A percentile compares a stretch with the other conserved stretches of the same genome.
phyloP scores from a whole-genome alignment of 2,888 invertebrate species.

The Spilarctia lutea region DNA sequence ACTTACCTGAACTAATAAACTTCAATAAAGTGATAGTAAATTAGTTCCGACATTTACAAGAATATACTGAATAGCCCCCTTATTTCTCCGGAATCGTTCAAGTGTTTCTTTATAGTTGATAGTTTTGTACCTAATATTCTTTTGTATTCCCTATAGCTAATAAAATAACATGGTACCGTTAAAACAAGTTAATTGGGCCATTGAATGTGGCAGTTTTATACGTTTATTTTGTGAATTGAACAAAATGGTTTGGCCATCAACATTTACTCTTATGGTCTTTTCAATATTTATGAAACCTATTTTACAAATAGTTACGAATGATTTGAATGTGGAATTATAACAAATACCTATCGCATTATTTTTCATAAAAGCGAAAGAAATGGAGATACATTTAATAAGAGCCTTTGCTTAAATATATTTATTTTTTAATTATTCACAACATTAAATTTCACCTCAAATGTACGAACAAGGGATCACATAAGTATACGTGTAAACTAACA shows the following conservation, averaged over 20 bases:
- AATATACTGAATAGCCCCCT: slow-evolving; percentile 31
- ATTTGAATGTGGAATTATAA: no score
- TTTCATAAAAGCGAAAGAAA: no score
- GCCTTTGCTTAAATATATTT: no score
- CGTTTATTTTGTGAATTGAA: background rate
- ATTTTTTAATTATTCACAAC: no score
- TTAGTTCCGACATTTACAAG: background rate
- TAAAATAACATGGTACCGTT: slow-evolving; percentile 30
- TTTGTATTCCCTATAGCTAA: slow-evolving; percentile 29
- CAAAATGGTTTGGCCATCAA: background rate
- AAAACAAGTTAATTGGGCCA: slow-evolving; percentile 24
- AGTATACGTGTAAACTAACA: no score
- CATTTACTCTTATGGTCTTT: slow-evolving; percentile 3
- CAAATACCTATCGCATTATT: no score
- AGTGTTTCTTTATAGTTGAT: slow-evolving; percentile 25
- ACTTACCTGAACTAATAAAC: background rate
- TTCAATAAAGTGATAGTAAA: background rate
- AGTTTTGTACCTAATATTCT: slow-evolving; percentile 32
- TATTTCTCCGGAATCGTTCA: slow-evolving; percentile 15
- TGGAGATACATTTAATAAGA: no score
- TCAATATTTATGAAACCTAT: background rate
- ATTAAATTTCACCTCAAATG: no score
- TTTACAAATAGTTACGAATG: background rate
- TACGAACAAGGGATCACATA: no score
- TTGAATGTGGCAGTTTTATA: slow-evolving; percentile 22